Base-by-base conservation (phyloP, 2,888 invertebrate species). In the Lasioglossum lativentre region DNA sequence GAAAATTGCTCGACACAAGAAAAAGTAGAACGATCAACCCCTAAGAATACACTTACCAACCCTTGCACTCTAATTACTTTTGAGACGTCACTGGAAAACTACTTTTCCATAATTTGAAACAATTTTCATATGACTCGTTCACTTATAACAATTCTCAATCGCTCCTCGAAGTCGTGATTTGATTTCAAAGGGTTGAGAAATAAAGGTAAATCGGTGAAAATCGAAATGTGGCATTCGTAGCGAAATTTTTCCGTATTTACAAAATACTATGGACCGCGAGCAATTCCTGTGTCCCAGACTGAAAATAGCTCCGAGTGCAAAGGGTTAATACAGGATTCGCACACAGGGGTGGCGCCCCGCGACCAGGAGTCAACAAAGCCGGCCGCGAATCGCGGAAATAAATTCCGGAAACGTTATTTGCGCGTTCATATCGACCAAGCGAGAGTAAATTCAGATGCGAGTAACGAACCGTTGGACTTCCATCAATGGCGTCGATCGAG, bases 1-100 rank as follows among this genome's bases (percentile, higher is more conserved):
- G 80, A 75, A 82, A 83, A 87, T 89, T 83, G 80, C 82, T 86
- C 76, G 75, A 74, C 47, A 75, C 56, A 14, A 30, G 78, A 81
- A 75, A 52, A 73, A 75, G 42, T 2, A 14, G 42, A 42, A 42
- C 42, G 42, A n/a, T n/a, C 56, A 23, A 8, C 23, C 52, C 23
- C 52, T 6, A 12, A n/a, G 4, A 12, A 40, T 78, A 30, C 16
- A 4, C 52, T 71, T 30, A 71, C 52, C 27, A 45, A 52, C 42
- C 40, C 52, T 27, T 38, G 30, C 38, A 8, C 23, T 8, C 8
- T 52, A 52, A 10, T 52, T n/a, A n/a, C n/a, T n/a, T 19, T 6
- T 19, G 47, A 47, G 0, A 19, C 19, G 5, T 16, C 19, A 19
- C 1, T 47, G 23, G 23, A 23, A 52, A 52, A 8, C 52, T 52